Conservation (phyloP, 2,113 vertebrate genomes). For the Notechis scutatus region DNA sequence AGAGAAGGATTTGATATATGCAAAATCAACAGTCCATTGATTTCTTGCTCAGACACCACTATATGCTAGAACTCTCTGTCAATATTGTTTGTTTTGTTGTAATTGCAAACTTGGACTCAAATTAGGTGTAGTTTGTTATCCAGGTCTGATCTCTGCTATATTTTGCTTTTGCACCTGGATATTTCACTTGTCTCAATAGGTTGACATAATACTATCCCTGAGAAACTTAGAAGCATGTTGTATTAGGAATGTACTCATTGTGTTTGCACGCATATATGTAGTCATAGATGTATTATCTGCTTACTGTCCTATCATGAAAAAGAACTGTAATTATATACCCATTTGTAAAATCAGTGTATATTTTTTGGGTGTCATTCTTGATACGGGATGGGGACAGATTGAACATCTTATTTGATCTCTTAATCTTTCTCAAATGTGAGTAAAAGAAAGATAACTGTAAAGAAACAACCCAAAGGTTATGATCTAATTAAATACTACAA, state of each 20-base stretch:
- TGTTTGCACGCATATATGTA: not conserved
- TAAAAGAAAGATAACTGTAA: not conserved
- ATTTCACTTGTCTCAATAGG: not conserved
- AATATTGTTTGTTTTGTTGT: not conserved
- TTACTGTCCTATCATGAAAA: not conserved
- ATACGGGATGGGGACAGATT: not conserved
- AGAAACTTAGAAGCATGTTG: not conserved
- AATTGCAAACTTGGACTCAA: not conserved
- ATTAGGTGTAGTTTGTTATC: not conserved
- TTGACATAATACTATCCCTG: not conserved
- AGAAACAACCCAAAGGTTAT: not conserved
- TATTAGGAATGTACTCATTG: not conserved
- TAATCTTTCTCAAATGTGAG: not conserved
- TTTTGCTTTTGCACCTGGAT: not conserved
- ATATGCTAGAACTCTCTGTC: not conserved
- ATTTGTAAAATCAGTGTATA: not conserved
- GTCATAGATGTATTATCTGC: not conserved
- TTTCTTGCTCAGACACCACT: not conserved
- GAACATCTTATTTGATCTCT: not conserved
- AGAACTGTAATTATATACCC: not conserved
- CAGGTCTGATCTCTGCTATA: not conserved
- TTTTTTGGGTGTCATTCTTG: not conserved
- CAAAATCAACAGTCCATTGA: not conserved
- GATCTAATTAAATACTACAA: not conserved
- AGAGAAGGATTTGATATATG: not conserved